Evolutionary conservation across 2,888 invertebrate species (phyloP).

Genomic region (Tuta absoluta): DNA sequence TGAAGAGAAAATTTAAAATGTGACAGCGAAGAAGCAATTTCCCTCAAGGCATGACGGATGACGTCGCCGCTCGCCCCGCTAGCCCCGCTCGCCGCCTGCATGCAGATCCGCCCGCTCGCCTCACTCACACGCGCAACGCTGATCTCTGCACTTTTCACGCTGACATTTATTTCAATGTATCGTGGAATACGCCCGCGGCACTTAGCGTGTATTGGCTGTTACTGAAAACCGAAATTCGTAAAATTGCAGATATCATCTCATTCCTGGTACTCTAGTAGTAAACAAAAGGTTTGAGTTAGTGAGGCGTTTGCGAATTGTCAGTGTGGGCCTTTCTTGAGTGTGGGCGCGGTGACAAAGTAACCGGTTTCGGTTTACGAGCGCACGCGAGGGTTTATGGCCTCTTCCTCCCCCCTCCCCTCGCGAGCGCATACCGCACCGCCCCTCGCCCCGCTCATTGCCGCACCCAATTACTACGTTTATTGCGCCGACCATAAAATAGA

Average conservation of each 20-base stretch:
- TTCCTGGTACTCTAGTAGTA: not conserved
- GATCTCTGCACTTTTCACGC: conserved; percentile 14
- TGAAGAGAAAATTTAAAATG: conserved; percentile 23
- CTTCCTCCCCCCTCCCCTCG: not conserved
- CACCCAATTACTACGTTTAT: conserved; percentile 30
- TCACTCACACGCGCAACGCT: not conserved
- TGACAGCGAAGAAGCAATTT: conserved; percentile 23
- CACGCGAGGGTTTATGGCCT: conserved; percentile 21
- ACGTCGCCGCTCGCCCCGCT: not conserved
- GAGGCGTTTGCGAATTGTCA: not conserved
- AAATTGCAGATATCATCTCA: not conserved
- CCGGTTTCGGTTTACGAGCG: conserved; percentile 24
- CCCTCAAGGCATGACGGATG: conserved; percentile 23
- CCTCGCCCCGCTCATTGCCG: conserved; percentile 23
- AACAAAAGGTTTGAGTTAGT: conserved; percentile 1
- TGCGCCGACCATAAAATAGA: conserved; percentile 24
- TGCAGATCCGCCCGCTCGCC: not conserved
- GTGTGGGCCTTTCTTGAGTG: conserved; percentile 12
- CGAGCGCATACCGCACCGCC: conserved; percentile 9
- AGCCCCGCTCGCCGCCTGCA: not conserved
- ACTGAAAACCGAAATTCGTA: not conserved
- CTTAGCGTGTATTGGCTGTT: not conserved
- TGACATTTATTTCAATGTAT: conserved; percentile 17
- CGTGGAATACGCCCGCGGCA: not conserved
- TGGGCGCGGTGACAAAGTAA: conserved; percentile 23